Conservation (phyloP, 2,888 invertebrate genomes). For the Hirtodrosophila histrioides region DNA sequence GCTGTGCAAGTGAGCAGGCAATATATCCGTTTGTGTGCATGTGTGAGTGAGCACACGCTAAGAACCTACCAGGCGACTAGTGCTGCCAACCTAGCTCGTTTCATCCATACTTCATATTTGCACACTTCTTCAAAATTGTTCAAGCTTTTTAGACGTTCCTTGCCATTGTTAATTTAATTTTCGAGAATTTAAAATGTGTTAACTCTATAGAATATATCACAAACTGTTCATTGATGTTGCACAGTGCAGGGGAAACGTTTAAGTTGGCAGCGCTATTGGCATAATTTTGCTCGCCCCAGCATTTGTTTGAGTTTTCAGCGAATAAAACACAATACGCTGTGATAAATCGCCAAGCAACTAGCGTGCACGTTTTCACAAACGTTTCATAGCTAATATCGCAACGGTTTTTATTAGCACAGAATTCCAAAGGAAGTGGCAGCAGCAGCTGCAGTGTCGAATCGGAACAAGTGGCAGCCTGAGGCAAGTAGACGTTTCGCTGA, state of each 20-base stretch:
- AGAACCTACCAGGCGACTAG: slow-evolving; percentile 36
- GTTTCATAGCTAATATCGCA: slow-evolving; percentile 7
- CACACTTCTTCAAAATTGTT: slow-evolving; percentile 19
- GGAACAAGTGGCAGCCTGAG: slow-evolving; percentile 65
- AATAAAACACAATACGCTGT: slow-evolving; percentile 22
- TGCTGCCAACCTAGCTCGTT: slow-evolving; percentile 46
- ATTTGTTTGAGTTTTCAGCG: slow-evolving; percentile 50
- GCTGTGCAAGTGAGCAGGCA: slow-evolving; percentile 43
- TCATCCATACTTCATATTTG: slow-evolving; percentile 16
- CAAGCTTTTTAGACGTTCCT: neutral
- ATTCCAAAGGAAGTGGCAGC: slow-evolving; percentile 41
- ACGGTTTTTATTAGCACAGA: slow-evolving; percentile 19
- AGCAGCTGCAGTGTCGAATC: slow-evolving; percentile 54
- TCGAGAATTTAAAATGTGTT: neutral
- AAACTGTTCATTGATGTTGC: neutral
- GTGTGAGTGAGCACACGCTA: slow-evolving; percentile 36
- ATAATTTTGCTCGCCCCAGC: slow-evolving; percentile 42
- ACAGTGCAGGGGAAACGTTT: slow-evolving; percentile 8
- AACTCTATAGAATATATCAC: neutral
- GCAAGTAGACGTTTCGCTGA: slow-evolving; percentile 51
- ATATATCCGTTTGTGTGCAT: slow-evolving; percentile 9
- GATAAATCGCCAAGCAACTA: slow-evolving; percentile 21
- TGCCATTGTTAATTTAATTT: neutral
- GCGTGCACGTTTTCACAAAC: slow-evolving; percentile 19
- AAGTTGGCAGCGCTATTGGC: slow-evolving; percentile 52